phyloP scores from a whole-genome alignment of 2,113 vertebrate genomes.

The Scytalopus superciliaris region DNA sequence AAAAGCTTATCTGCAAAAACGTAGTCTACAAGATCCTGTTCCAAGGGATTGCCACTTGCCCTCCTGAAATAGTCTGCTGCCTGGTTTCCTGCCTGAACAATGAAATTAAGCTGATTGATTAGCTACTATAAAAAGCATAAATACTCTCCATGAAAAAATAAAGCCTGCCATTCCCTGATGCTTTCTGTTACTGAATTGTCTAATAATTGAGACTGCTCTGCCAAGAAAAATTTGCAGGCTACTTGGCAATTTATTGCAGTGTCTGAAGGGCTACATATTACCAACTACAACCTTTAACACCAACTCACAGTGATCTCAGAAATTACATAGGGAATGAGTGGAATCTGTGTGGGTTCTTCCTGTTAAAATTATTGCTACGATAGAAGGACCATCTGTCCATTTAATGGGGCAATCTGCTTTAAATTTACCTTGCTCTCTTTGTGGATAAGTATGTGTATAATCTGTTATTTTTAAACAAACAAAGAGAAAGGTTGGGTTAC shows the following conservation, averaged over 20 bases:
- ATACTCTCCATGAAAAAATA: neutral
- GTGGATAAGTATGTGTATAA: neutral
- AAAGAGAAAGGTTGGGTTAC: neutral
- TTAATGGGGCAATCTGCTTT: neutral
- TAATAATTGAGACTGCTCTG: neutral
- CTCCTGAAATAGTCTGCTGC: neutral
- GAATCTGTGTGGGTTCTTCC: neutral
- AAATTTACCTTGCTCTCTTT: neutral
- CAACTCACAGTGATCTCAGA: neutral
- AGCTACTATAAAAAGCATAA: neutral
- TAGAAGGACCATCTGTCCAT: neutral
- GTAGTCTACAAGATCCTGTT: neutral
- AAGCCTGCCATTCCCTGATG: neutral
- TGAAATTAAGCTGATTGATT: neutral
- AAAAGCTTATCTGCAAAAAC: neutral
- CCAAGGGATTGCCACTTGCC: neutral
- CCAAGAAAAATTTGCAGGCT: neutral
- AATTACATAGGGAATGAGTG: neutral
- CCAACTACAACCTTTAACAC: neutral
- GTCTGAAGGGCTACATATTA: neutral
- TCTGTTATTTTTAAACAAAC: neutral
- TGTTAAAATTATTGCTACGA: neutral
- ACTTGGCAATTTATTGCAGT: neutral
- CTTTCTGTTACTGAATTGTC: constrained; percentile 3
- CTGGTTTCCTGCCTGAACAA: neutral